A percentile compares a stretch with the other conserved stretches of the same genome.
Evolutionary conservation across 1,140 invertebrate species (phyloP).

Genomic region (Whitmania pigra): DNA sequence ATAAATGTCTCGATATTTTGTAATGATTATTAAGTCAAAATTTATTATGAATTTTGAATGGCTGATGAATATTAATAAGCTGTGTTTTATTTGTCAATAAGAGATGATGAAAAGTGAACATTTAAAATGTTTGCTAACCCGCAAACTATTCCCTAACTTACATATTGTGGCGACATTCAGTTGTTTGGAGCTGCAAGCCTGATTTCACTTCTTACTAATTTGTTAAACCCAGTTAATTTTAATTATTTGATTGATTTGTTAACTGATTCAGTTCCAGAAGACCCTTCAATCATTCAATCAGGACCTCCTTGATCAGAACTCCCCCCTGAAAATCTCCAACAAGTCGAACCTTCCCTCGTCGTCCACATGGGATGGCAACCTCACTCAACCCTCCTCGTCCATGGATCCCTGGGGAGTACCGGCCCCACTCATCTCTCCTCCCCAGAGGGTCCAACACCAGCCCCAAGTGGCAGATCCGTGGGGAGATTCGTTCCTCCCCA

Average conservation of each 20-base stretch:
- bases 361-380: slow-evolving; percentile 10
- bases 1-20: too few species aligned
- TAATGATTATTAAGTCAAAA: too few species aligned
- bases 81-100: too few species aligned
- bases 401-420: slow-evolving; percentile 15
- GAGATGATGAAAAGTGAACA: too few species aligned
- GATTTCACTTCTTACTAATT: too few species aligned
- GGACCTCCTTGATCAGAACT: neutral
- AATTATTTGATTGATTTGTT: neutral
- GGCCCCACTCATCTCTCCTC: neutral
- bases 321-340: neutral
- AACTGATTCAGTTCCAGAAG: slow-evolving; percentile 1
- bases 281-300: neutral
- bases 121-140: too few species aligned
- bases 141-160: too few species aligned
- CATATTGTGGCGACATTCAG: too few species aligned
- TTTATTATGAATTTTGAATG: too few species aligned
- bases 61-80: too few species aligned
- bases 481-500: neutral
- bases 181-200: too few species aligned
- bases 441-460: neutral
- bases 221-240: too few species aligned
- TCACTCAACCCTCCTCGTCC: neutral
- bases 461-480: neutral
- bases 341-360: slow-evolving; percentile 7